These are phyloP conservation scores for Zaprionus capensis DNA, from an alignment of 1,140 invertebrate genomes.

Conservation along the genomic window DNA sequence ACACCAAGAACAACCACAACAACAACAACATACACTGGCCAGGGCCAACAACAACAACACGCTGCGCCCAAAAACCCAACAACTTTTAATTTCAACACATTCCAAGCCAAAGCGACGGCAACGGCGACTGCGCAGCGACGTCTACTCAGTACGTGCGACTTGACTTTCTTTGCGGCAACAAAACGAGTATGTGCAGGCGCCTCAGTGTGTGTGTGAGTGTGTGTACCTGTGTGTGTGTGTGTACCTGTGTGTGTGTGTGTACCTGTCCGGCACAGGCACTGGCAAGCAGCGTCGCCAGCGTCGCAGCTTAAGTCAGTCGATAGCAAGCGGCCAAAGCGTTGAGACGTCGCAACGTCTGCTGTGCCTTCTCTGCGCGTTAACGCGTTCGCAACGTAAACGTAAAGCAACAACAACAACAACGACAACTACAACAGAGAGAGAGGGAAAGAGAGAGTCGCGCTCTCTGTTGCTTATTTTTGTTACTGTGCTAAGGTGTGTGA, in stretches of 20 bases:
- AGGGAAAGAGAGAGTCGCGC: conserved; percentile 15
- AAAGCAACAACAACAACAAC: conserved; percentile 10
- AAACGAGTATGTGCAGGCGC: conserved; percentile 12
- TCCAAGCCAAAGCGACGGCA: conserved; percentile 60
- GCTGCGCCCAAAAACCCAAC: conserved; percentile 79
- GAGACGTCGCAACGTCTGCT: conserved; percentile 56
- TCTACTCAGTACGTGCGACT: conserved; percentile 54
- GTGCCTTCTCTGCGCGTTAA: conserved; percentile 32
- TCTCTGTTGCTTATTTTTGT: conserved; percentile 38
- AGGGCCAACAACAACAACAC: conserved; percentile 56
- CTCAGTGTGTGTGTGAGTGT: conserved; percentile 8
- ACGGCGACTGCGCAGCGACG: conserved; percentile 28
- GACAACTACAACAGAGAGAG: conserved; percentile 8
- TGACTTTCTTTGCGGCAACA: conserved; percentile 73
- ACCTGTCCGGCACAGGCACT: conserved; percentile 28
- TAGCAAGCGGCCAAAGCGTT: conserved; percentile 70
- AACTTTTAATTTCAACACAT: conserved; percentile 82
- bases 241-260: conserved; percentile 33
- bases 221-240: too few relatives aligned
- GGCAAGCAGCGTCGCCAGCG: conserved; percentile 39
- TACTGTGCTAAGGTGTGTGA: conserved; percentile 42
- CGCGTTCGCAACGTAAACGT: conserved; percentile 31
- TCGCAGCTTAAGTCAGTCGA: conserved; percentile 60
- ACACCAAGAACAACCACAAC: not conserved
- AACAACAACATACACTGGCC: conserved; percentile 42